These are phyloP conservation scores for Drosophila formosana DNA, from an alignment of 2,888 invertebrate genomes.

Conservation along the genomic window DNA sequence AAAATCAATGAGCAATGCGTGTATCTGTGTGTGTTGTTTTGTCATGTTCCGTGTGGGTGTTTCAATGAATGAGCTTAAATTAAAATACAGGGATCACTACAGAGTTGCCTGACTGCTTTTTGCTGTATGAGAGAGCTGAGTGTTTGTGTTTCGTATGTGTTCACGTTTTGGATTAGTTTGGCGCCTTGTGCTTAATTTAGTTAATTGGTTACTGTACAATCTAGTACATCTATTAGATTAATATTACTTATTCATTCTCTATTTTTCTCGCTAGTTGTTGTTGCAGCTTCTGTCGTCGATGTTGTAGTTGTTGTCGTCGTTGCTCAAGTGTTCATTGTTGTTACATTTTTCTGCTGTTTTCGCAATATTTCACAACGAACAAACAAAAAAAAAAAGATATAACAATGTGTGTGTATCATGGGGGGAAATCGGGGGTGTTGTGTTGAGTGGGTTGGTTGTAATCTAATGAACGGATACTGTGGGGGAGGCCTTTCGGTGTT, in stretches of 20 bases:
- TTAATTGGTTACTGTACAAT: constrained; percentile 63
- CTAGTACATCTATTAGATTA: constrained; percentile 65
- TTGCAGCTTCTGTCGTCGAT: constrained; percentile 28
- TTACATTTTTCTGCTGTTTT: constrained; percentile 28
- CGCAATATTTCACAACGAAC: constrained; percentile 34
- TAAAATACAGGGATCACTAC: constrained; percentile 17
- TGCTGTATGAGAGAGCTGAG: constrained; percentile 14
- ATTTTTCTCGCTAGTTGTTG: constrained; percentile 7
- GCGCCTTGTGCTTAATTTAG: constrained; percentile 43
- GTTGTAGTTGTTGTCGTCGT: constrained; percentile 18
- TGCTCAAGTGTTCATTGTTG: constrained; percentile 44
- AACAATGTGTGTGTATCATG: constrained; percentile 39
- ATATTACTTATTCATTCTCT: constrained; percentile 42
- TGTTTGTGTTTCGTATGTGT: constrained; percentile 7
- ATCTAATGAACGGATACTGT: constrained; percentile 8
- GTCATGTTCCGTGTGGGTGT: constrained; percentile 4
- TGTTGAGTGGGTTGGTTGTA: constrained; percentile 1
- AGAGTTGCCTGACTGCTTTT: constrained; percentile 47
- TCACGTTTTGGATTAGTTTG: constrained; percentile 1
- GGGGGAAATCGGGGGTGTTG: not conserved
- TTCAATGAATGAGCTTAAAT: constrained; percentile 22
- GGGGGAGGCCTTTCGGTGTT: constrained; percentile 1
- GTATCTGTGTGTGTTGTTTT: not conserved
- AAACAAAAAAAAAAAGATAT: constrained; percentile 41
- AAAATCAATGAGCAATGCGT: constrained; percentile 12